Base-by-base conservation (phyloP, 30 jellyfish, hydroid and myxozoan species). In the Hydra vulgaris region DNA sequence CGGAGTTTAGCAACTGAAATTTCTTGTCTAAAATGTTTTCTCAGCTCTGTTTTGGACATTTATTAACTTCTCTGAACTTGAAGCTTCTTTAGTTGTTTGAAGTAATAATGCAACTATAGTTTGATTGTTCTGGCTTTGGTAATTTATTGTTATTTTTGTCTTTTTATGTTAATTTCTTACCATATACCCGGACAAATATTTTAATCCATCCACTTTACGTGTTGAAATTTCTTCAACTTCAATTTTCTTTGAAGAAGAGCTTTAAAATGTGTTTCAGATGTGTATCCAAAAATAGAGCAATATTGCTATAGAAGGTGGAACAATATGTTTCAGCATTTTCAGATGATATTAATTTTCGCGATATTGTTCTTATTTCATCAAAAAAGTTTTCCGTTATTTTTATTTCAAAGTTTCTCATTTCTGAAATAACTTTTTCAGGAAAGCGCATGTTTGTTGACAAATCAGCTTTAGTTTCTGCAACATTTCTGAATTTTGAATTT, bases 381-480 rank as follows among this genome's bases (percentile, higher is more conserved):
- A 56, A 56, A 56, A 56, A 56, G 71, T 56, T 56, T 56, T 56
- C 71, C n/a, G 71, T 56, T 56, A 15, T 56, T 17, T 56, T 56
- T 56, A 56, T 56, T 56, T 56, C 71, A 56, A 56, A 56, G 71
- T 17, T 17, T 56, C 71, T 56, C n/a, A 56, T 56, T 56, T 56
- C 71, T 56, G 71, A 56, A n/a, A n/a, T n/a, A 56, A 56, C n/a
- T 17, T 15, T n/a, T 56, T 56, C 71, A 56, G 71, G 71, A 56
- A 15, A 56, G n/a, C 71, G n/a, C 71, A 56, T 56, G n/a, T 56
- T 56, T n/a, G n/a, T 56, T 56, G 71, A 56, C n/a, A 56, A 56
- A 56, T 56, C 71, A n/a, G 71, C 71, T 56, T 56, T 56, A 56
- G 71, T 56, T 56, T 56, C 71, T 56, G 71, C 71, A n/a, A n/a